Evolutionary conservation across 1,140 invertebrate genomes (phyloP).

Genomic region (Chironomus striatipennis): DNA sequence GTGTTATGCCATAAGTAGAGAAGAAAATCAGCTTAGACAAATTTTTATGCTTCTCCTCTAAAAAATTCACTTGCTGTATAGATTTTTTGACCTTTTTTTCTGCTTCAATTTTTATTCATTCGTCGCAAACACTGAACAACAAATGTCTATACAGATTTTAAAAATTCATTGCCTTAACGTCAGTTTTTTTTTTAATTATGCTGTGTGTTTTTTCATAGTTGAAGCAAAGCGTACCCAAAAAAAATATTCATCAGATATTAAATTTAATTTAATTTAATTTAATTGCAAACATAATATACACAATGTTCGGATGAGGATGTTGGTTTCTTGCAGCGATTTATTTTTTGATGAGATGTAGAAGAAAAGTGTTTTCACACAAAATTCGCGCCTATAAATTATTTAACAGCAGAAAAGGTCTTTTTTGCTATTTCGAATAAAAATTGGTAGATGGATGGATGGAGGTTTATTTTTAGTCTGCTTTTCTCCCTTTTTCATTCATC

Average conservation of each 20-base stretch:
- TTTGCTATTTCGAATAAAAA: too few relatives aligned
- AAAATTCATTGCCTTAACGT: too few relatives aligned
- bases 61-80: not conserved
- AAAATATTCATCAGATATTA: not conserved
- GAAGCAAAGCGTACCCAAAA: too few relatives aligned
- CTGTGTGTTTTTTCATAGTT: too few relatives aligned
- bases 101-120: not conserved
- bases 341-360: not conserved
- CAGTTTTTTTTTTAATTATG: too few relatives aligned
- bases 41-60: not conserved
- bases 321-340: slow-evolving; percentile 15
- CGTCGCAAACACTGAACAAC: not conserved
- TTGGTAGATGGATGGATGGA: not conserved
- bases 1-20: not conserved
- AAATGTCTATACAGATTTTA: too few relatives aligned
- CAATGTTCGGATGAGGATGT: not conserved
- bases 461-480: not conserved
- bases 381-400: slow-evolving; percentile 10
- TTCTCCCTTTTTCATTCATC: not conserved
- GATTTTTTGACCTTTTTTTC: slow-evolving; percentile 1
- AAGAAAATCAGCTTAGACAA: slow-evolving; percentile 7
- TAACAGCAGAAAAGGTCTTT: slow-evolving; percentile 17
- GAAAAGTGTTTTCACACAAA: not conserved
- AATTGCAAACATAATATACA: not conserved
- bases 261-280: not conserved